Percentiles rank a stretch among this genome's conserved stretches.
Evolutionary conservation across 1,140 invertebrate species (phyloP).

Genomic region (Acromyrmex heyeri): DNA sequence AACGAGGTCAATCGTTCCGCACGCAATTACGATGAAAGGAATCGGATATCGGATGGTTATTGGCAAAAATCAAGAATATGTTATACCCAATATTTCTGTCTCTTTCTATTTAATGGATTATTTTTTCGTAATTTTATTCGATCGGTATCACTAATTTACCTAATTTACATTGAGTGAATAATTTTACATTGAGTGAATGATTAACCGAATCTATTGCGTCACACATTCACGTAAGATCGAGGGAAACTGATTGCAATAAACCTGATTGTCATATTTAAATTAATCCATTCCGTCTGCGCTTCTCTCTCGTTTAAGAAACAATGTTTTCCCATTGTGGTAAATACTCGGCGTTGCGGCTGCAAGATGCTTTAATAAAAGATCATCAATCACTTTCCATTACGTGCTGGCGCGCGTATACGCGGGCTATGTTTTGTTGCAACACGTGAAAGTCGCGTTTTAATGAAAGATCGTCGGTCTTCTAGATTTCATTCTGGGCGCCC

Average conservation of each 20-base stretch:
- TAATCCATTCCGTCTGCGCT: background rate
- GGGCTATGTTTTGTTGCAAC: constrained; percentile 34
- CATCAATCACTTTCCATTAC: constrained; percentile 55
- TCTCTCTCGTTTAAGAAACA: background rate
- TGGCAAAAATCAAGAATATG: constrained; percentile 12
- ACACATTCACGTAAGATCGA: background rate
- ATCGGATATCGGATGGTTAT: constrained; percentile 43
- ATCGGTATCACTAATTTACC: constrained; percentile 22
- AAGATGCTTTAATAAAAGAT: constrained; percentile 53
- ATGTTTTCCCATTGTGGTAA: background rate
- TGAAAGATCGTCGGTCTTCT: constrained; percentile 66
- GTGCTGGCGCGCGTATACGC: constrained; percentile 7
- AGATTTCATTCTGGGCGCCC: background rate
- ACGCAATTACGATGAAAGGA: constrained; percentile 16
- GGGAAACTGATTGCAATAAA: background rate
- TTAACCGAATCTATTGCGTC: background rate
- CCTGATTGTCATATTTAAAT: background rate
- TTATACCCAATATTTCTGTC: constrained; percentile 15
- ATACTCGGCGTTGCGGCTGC: constrained; percentile 12
- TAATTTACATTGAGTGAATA: constrained; percentile 23
- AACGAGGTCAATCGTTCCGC: constrained; percentile 6
- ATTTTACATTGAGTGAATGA: background rate
- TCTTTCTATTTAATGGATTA: constrained; percentile 39
- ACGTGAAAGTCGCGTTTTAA: constrained; percentile 55
- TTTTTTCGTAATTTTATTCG: constrained; percentile 29